These are phyloP conservation scores for Zygogramma bicolorata DNA, from an alignment of 2,888 invertebrate genomes.

Conservation along the genomic window DNA sequence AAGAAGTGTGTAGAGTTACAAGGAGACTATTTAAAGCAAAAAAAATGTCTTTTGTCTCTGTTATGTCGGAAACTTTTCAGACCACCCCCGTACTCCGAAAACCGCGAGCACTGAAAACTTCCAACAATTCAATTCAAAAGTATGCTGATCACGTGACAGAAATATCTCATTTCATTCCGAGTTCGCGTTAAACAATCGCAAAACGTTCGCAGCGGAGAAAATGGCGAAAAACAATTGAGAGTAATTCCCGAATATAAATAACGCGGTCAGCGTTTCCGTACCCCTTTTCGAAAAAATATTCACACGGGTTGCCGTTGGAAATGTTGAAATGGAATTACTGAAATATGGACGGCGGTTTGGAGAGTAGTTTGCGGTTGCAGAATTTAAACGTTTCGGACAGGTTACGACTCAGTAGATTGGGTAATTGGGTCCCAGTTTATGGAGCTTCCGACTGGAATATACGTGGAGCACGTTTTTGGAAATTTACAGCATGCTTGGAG, in stretches of 20 bases:
- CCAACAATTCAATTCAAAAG: too few relatives aligned
- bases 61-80: too few relatives aligned
- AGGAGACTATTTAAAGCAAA: too few relatives aligned
- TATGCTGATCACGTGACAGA: neutral
- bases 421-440: neutral
- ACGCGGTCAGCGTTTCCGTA: neutral
- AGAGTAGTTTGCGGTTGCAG: neutral
- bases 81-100: too few relatives aligned
- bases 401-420: neutral
- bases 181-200: neutral
- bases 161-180: neutral
- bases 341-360: neutral
- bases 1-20: too few relatives aligned
- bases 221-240: slow-evolving; percentile 5
- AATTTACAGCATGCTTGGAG: neutral
- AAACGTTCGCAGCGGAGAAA: neutral
- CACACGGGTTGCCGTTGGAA: neutral
- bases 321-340: neutral
- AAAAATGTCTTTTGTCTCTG: too few relatives aligned
- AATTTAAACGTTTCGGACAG: neutral
- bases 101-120: too few relatives aligned
- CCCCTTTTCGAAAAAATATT: neutral
- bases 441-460: neutral
- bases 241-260: slow-evolving; percentile 8
- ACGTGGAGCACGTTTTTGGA: neutral